Evolutionary conservation across 2,797 vertebrate species (phyloP).

Genomic region (Falco berigora): DNA sequence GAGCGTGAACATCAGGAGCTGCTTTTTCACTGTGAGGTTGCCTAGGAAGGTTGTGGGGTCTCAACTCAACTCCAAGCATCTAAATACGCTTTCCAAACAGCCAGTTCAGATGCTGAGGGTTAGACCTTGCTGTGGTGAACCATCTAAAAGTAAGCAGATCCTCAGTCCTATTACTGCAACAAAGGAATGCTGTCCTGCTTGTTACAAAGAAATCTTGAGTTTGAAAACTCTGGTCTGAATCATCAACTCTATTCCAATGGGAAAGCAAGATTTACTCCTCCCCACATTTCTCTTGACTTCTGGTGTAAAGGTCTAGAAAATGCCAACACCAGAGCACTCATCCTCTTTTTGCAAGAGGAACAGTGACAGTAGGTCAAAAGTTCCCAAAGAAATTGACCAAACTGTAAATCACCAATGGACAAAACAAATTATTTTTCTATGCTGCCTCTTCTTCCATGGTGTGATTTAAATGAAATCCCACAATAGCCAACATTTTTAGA

Average conservation of each 20-base stretch:
- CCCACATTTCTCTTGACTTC: not conserved
- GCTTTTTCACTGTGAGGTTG: not conserved
- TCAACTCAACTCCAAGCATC: not conserved
- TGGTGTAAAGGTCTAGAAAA: not conserved
- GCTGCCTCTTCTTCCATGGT: not conserved
- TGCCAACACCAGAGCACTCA: not conserved
- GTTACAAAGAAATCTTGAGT: not conserved
- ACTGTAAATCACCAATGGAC: not conserved
- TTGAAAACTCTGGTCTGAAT: not conserved
- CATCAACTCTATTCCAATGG: not conserved
- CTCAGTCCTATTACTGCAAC: not conserved
- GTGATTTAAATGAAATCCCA: conserved; percentile 31
- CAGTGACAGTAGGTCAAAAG: not conserved
- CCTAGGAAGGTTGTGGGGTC: not conserved
- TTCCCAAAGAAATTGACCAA: not conserved
- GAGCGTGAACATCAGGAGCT: not conserved
- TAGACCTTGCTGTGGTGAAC: not conserved
- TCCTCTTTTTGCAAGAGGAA: not conserved
- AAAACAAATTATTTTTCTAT: not conserved
- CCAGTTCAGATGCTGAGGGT: not conserved
- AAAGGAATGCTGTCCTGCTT: not conserved
- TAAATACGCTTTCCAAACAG: not conserved
- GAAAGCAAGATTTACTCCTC: not conserved
- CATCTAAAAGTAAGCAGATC: not conserved
- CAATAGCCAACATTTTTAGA: conserved; percentile 22